Conservation (phyloP, 2,888 invertebrate species). For the Ptilodon capucinus region DNA sequence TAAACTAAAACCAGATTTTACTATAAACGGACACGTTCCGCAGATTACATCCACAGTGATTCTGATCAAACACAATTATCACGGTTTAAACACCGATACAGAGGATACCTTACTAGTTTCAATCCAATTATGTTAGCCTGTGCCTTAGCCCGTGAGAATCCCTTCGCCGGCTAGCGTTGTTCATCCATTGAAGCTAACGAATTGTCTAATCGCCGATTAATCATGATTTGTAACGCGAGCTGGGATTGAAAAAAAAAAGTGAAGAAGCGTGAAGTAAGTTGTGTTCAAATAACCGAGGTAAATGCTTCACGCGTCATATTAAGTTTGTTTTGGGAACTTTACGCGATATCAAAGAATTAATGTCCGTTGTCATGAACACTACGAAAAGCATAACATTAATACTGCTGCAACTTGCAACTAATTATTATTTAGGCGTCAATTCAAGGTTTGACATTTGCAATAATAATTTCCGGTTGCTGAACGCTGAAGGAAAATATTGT, state of each 20-base stretch:
- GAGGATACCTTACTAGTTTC: background rate
- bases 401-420: no score
- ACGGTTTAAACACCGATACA: background rate
- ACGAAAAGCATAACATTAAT: no score
- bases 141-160: constrained; percentile 1
- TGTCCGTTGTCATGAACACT: no score
- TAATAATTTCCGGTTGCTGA: no score
- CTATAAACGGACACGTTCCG: no score
- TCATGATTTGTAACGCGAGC: constrained; percentile 53
- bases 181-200: constrained; percentile 50
- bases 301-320: background rate
- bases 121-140: background rate
- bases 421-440: no score
- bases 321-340: background rate
- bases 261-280: constrained; percentile 11
- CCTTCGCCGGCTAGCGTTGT: background rate
- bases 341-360: background rate
- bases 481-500: no score
- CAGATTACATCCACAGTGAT: background rate
- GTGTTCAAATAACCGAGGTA: constrained; percentile 9
- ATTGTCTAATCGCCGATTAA: constrained; percentile 68
- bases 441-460: no score
- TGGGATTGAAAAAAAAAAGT: constrained; percentile 28
- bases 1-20: no score
- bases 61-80: background rate